Conservation (phyloP, 2,797 vertebrate species). For the Decapterus maruadsi region DNA sequence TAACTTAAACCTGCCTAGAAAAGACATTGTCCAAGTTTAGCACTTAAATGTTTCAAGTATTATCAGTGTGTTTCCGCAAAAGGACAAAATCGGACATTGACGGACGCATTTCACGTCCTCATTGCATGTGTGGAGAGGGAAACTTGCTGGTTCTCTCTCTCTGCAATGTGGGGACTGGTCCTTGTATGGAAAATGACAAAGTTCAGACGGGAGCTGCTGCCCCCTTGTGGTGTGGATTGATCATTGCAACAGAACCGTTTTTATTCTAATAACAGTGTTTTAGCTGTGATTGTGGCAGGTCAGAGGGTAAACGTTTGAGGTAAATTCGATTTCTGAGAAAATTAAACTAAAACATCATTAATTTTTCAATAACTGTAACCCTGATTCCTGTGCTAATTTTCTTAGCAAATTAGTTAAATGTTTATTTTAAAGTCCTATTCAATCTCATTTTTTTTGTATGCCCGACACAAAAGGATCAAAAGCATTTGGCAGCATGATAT, state of each 20-base stretch:
- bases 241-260: slow-evolving; percentile 56
- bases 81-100: slow-evolving; percentile 4
- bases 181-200: background rate
- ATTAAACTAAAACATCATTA: background rate
- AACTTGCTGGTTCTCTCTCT: background rate
- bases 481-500: slow-evolving; percentile 53
- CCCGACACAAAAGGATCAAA: slow-evolving; percentile 11
- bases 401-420: slow-evolving; percentile 25
- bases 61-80: slow-evolving; percentile 33
- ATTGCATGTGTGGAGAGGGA: slow-evolving; percentile 20
- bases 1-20: slow-evolving; percentile 65
- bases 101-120: slow-evolving; percentile 15
- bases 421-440: slow-evolving; percentile 25
- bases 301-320: slow-evolving; percentile 35
- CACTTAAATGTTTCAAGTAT: slow-evolving; percentile 78
- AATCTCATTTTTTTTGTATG: slow-evolving; percentile 10
- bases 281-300: slow-evolving; percentile 76
- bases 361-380: background rate
- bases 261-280: slow-evolving; percentile 81
- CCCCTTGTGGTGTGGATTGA: slow-evolving; percentile 59
- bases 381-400: slow-evolving; percentile 7
- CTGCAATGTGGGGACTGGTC: background rate
- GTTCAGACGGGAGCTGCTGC: slow-evolving; percentile 38
- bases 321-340: slow-evolving; percentile 28
- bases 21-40: slow-evolving; percentile 67